These are phyloP conservation scores for Luidia sarsii DNA, from an alignment of 53 echinoderm and acorn worm species.

Conservation along the genomic window DNA sequence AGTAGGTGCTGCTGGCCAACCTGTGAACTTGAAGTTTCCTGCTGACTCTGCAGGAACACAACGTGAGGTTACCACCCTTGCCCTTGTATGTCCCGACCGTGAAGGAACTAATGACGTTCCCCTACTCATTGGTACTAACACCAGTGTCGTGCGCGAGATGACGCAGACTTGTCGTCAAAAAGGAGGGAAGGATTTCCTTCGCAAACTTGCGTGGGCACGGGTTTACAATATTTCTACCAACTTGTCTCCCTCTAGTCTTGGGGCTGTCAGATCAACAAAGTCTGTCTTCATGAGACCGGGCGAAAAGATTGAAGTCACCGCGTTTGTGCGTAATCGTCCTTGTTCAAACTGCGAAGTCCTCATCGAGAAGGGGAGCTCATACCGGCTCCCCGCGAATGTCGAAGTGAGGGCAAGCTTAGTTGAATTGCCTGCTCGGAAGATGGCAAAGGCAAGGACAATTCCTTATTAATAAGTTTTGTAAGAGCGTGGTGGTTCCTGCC, in stretches of 20 bases:
- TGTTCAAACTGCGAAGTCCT: background rate
- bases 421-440: too few species aligned
- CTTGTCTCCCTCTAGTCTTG: background rate
- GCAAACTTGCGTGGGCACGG: constrained; percentile 27
- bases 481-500: constrained; percentile 18
- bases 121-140: constrained; percentile 68
- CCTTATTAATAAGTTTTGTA: constrained; percentile 2
- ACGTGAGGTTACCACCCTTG: constrained; percentile 36
- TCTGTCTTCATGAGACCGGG: background rate
- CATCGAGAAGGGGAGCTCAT: too few species aligned
- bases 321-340: background rate
- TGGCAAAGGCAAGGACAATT: too few species aligned
- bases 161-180: constrained; percentile 19
- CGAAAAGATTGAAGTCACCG: background rate
- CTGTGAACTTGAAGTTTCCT: constrained; percentile 19
- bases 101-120: constrained; percentile 16
- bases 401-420: background rate
- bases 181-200: constrained; percentile 26
- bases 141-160: constrained; percentile 31
- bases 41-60: constrained; percentile 36
- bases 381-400: background rate
- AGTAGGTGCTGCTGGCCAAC: constrained; percentile 53
- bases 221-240: background rate
- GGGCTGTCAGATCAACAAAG: too few species aligned
- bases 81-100: constrained; percentile 26